phyloP scores from a whole-genome alignment of 2,888 invertebrate species.

The Sturmia bella region DNA sequence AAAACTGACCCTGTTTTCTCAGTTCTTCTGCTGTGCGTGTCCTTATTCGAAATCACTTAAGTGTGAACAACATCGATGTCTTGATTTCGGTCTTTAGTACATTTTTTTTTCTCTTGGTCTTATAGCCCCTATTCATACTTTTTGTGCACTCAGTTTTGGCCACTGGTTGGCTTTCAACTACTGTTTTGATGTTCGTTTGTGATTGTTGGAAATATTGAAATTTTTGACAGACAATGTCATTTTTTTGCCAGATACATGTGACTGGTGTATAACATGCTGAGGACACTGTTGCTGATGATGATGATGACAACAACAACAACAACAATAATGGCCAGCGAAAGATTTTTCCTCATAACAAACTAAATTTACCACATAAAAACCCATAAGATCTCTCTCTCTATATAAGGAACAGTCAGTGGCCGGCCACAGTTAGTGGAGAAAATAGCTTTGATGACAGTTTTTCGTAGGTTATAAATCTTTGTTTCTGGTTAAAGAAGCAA shows the following conservation, averaged over 20 bases:
- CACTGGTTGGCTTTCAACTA: conserved; percentile 35
- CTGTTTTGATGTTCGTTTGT: conserved; percentile 63
- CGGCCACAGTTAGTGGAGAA: conserved; percentile 42
- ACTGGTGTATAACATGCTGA: conserved; percentile 45
- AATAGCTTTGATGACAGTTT: conserved; percentile 71
- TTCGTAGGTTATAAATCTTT: conserved; percentile 73
- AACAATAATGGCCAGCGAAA: conserved; percentile 34
- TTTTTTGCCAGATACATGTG: conserved; percentile 63
- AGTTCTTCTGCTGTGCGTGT: too few relatives aligned
- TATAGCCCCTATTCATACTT: conserved; percentile 21
- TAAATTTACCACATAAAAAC: neutral
- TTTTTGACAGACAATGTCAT: conserved; percentile 74
- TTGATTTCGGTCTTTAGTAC: conserved; percentile 35
- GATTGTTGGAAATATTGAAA: conserved; percentile 72
- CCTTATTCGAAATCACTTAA: conserved; percentile 5
- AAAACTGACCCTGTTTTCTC: too few relatives aligned
- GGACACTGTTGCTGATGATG: conserved; percentile 21
- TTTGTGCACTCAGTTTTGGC: conserved; percentile 48
- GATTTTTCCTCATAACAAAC: conserved; percentile 9
- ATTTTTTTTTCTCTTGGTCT: neutral
- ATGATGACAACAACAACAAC: conserved; percentile 13
- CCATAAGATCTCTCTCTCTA: conserved; percentile 50
- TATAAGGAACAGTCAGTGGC: conserved; percentile 48
- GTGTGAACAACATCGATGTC: conserved; percentile 26
- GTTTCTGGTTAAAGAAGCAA: neutral